These are phyloP conservation scores for Neofelis nebulosa DNA, from an alignment of 2,113 vertebrate species.

Conservation along the genomic window DNA sequence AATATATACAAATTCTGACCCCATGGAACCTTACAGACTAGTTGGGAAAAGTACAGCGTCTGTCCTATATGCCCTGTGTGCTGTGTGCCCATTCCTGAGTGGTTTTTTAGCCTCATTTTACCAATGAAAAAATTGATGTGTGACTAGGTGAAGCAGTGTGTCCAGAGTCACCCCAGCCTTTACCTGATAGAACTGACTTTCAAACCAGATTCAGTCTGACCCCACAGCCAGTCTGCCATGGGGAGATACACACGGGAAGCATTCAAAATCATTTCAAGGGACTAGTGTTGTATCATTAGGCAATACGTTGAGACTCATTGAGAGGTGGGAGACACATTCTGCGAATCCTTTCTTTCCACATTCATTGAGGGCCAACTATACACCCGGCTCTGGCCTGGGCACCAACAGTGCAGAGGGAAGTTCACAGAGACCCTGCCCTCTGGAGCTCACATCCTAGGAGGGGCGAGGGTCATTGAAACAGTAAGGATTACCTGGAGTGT, in stretches of 20 bases:
- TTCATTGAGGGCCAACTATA: neutral
- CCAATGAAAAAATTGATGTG: neutral
- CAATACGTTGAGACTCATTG: neutral
- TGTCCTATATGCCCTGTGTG: neutral
- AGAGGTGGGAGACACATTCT: neutral
- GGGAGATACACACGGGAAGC: neutral
- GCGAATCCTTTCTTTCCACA: neutral
- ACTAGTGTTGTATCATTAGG: neutral
- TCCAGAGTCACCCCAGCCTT: neutral
- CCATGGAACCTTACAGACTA: neutral
- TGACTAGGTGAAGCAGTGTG: neutral
- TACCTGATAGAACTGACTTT: constrained; percentile 35
- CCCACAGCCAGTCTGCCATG: neutral
- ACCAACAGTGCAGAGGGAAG: neutral
- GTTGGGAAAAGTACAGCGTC: neutral
- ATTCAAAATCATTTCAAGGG: neutral
- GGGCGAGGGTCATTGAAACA: neutral
- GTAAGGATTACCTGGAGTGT: neutral
- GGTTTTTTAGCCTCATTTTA: constrained; percentile 25
- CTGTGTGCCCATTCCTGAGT: neutral
- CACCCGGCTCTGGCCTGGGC: neutral
- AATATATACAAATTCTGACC: neutral
- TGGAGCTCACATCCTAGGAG: neutral
- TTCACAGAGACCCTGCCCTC: neutral
- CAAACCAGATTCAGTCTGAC: neutral